Base-by-base conservation (phyloP, 2,888 invertebrate species). In the Hypselothyrea guttata region DNA sequence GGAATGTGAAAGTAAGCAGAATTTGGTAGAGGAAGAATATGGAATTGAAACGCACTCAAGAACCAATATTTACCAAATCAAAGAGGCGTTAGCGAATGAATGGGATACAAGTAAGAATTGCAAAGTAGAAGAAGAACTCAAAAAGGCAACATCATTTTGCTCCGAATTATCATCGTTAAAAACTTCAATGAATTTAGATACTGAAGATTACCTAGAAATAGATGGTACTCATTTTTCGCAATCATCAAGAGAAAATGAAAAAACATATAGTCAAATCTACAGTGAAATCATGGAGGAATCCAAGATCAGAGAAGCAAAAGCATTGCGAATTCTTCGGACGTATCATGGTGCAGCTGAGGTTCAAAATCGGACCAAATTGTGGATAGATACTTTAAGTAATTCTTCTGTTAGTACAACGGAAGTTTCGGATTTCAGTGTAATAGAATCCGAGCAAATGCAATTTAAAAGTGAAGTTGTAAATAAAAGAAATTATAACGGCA, bases 261-360 rank as follows among this genome's bases (percentile, higher is more conserved):
- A 75, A 42, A 82, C 67, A 9, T 71, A 71, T 7, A 76, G 76
- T 41, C 57, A 76, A 44, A 54, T 76, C 4, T 76, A 75, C 11
- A 78, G 75, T 33, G 83, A 82, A 44, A 68, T 82, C n/a, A 65
- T 35, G 7, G 60, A 78, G 16, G 76, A 76, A 51, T 78, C 72
- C 0, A 67, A 34, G 15, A 52, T 46, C 0, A 75, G 76, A 1
- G 53, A 65, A 7, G 28, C 57, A 2, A 77, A 63, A 16, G 79
- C 78, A n/a, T n/a, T 0, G 58, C 75, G 1, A 42, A 72, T 60
- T 4, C 47, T 55, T 33, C 49, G 35, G 9, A 22, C 34, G 1
- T 82, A 22, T 22, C 22, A 5, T 22, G 5, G 22, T 7, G 8
- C 30, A 7, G 2, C 34, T 12, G 12, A 34, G 11, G 12, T 12